Percentiles rank a stretch among this genome's conserved stretches.
Evolutionary conservation across 2,888 invertebrate species (phyloP).

Genomic region (Drosophila mimica): DNA sequence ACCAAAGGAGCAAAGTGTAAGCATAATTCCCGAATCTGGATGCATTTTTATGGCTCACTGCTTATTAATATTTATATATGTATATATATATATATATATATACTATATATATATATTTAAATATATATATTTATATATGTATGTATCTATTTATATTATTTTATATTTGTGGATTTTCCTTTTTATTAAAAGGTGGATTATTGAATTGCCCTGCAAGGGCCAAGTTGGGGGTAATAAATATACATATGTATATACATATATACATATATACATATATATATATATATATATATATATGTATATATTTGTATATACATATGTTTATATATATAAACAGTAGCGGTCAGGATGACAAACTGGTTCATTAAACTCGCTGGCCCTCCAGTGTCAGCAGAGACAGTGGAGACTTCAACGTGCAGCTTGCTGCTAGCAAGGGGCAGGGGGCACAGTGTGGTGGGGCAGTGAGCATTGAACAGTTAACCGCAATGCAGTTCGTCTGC

Average conservation of each 20-base stretch:
- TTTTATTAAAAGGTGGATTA: slow-evolving; percentile 3
- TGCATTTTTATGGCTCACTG: slow-evolving; percentile 36
- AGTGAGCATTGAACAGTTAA: slow-evolving; percentile 34
- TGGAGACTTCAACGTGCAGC: slow-evolving; percentile 11
- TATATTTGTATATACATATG: background rate
- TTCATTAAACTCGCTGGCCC: slow-evolving; percentile 22
- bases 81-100: too few relatives aligned
- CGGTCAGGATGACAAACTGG: slow-evolving; percentile 20
- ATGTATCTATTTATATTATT: too few relatives aligned
- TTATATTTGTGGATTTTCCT: slow-evolving; percentile 3
- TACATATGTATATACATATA: too few relatives aligned
- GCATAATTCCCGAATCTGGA: slow-evolving; percentile 23
- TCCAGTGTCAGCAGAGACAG: slow-evolving; percentile 28
- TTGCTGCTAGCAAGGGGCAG: background rate
- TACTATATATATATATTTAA: too few relatives aligned
- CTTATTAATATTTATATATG: background rate
- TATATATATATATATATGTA: background rate
- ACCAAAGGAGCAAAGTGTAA: slow-evolving; percentile 15
- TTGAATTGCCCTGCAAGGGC: slow-evolving; percentile 29
- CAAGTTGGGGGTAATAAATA: too few relatives aligned
- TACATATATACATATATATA: background rate
- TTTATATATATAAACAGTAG: background rate
- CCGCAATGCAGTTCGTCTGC: slow-evolving; percentile 38
- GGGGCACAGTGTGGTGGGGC: background rate
- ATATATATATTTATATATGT: too few relatives aligned